Evolutionary conservation across 2,797 vertebrate genomes (phyloP), one percentile per base, ranked within the genome.

Genomic region (Gobionotothen gibberifrons): DNA sequence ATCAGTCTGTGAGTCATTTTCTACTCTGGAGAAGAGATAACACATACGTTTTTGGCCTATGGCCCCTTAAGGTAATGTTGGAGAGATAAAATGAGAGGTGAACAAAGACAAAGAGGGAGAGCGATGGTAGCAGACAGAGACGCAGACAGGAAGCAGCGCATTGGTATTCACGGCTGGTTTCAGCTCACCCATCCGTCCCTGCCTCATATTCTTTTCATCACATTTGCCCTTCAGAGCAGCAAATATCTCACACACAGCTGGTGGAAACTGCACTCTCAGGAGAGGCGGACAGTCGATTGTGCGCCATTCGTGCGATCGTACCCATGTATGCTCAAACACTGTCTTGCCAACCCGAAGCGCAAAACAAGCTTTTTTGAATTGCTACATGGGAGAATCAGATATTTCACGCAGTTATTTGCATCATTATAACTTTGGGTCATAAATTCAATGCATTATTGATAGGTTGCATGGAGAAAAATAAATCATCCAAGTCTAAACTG

Each of bases 191-290:
- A 81, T 81, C 79, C 79, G 60, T 84, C 85, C 54, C 66, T 9
- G 54, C 70, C 83, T 85, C 73, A 3, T 57, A 73, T 77, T 79
- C 81, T 87, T 72, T 74, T 81, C 78, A 84, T 81, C 82, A 79
- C 69, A 74, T 84, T 82, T 83, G 84, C 72, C 79, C 81, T 85
- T 83, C 75, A 87, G 81, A 62, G 17, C 56, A 42, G 73, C 58
- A 57, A 83, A 74, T 32, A 57, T 47, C 72, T 65, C 66, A n/a
- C 67, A 69, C 55, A 54, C 74, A 76, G 69, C 71, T 68, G 78
- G 63, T 75, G 74, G 69, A 76, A 74, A 47, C 59, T 22, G 58
- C 72, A 63, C 48, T 76, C 6, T 3, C 54, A n/a, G 53, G 32
- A 17, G 47, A 54, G 59, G 39, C 0, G 53, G 60, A 49, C 54